These are phyloP conservation scores for Pelobates fuscus DNA, from an alignment of 2,113 vertebrate species.

Conservation along the genomic window DNA sequence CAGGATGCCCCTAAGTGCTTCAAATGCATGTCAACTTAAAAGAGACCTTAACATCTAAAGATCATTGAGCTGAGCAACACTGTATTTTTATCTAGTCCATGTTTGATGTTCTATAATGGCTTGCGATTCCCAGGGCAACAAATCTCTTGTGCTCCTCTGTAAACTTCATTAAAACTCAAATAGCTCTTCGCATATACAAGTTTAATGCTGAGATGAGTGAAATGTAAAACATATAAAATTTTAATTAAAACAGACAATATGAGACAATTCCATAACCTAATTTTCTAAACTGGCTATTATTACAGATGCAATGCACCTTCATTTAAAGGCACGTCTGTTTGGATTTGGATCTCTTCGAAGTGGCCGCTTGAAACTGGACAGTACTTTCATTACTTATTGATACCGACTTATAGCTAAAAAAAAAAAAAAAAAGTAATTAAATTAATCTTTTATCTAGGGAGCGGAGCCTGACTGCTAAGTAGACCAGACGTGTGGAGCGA, in stretches of 20 bases:
- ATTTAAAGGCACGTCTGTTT: too few species aligned
- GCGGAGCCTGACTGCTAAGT: too few species aligned
- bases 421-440: too few species aligned
- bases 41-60: conserved; percentile 45
- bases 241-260: not conserved
- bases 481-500: too few species aligned
- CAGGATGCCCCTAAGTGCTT: conserved; percentile 35
- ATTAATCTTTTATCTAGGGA: too few species aligned
- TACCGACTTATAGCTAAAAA: too few species aligned
- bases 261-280: not conserved
- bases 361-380: too few species aligned
- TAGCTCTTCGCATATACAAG: conserved; percentile 24
- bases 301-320: too few species aligned
- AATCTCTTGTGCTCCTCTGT: conserved; percentile 38
- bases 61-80: conserved; percentile 37
- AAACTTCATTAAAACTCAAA: conserved; percentile 37
- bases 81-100: conserved; percentile 14
- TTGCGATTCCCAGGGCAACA: conserved; percentile 38
- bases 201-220: conserved; percentile 48
- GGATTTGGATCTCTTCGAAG: too few species aligned
- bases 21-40: conserved; percentile 41
- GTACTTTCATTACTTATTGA: too few species aligned
- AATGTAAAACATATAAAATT: conserved; percentile 20
- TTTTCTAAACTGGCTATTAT: too few species aligned
- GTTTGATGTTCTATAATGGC: conserved; percentile 44